A percentile compares a stretch with the other conserved stretches of the same genome.
Conservation (phyloP, 2,888 invertebrate genomes). For the Pyralis farinalis region DNA sequence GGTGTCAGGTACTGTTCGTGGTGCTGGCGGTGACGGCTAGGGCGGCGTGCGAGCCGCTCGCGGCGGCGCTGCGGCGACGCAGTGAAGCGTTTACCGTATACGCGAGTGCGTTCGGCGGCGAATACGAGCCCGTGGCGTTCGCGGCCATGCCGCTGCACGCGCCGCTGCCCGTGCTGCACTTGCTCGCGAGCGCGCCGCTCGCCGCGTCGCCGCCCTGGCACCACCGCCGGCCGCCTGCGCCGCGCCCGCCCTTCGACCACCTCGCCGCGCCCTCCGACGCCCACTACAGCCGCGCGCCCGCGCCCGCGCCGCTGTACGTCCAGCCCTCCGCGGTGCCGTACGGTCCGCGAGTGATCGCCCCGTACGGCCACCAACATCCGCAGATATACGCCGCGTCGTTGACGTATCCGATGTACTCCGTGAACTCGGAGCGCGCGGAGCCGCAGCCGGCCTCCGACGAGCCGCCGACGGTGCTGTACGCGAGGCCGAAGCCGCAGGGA, state of each 20-base stretch:
- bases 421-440: too few relatives aligned
- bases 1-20: constrained; percentile 40
- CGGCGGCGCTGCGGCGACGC: constrained; percentile 30
- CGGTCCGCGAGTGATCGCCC: not conserved
- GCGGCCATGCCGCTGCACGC: constrained; percentile 59
- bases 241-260: not conserved
- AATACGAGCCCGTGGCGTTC: constrained; percentile 49
- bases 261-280: constrained; percentile 1
- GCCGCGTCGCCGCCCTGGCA: constrained; percentile 14
- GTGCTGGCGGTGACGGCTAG: constrained; percentile 31
- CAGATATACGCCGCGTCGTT: constrained; percentile 30
- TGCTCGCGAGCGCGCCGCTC: constrained; percentile 39
- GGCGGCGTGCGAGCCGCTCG: constrained; percentile 30
- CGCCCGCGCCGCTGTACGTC: not conserved
- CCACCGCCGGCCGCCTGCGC: constrained; percentile 9
- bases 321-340: not conserved
- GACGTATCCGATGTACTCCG: constrained; percentile 24
- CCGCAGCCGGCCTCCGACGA: constrained; percentile 19
- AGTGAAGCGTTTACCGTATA: constrained; percentile 35
- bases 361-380: constrained; percentile 11
- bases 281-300: constrained; percentile 4
- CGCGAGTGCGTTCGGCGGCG: constrained; percentile 36
- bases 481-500: constrained; percentile 50
- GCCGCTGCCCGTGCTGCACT: constrained; percentile 52
- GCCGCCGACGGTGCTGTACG: constrained; percentile 50